phyloP scores from a whole-genome alignment of 1,140 invertebrate species.

The Drosophila repletoides region DNA sequence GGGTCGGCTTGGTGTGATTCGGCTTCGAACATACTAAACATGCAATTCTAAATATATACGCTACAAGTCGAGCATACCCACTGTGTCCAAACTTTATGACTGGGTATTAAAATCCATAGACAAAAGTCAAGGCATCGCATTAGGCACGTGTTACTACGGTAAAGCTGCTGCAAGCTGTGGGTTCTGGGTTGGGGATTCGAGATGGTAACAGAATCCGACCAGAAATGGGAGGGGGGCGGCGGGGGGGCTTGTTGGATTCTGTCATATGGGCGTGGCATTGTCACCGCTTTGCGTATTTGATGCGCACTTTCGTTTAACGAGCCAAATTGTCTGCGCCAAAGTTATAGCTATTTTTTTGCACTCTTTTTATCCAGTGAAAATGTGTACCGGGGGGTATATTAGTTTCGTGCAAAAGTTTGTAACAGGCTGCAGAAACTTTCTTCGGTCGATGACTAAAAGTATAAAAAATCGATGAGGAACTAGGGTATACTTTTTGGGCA shows the following conservation, averaged over 20 bases:
- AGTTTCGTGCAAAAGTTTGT: too few species aligned
- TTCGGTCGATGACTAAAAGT: too few species aligned
- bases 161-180: neutral
- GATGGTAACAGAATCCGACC: too few species aligned
- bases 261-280: conserved; percentile 34
- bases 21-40: too few species aligned
- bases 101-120: conserved; percentile 8
- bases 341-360: neutral
- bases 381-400: too few species aligned
- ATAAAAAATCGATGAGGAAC: too few species aligned
- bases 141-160: conserved; percentile 35
- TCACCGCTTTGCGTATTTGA: conserved; percentile 39
- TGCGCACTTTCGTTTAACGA: conserved; percentile 49
- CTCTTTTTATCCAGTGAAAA: too few species aligned
- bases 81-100: neutral
- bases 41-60: too few species aligned
- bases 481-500: too few species aligned
- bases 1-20: too few species aligned
- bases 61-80: neutral
- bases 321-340: conserved; percentile 47
- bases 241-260: neutral
- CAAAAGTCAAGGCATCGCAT: conserved; percentile 33
- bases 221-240: neutral
- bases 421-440: too few species aligned
- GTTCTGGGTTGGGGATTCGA: too few species aligned